A percentile compares a stretch with the other conserved stretches of the same genome.
Evolutionary conservation across 2,113 vertebrate genomes (phyloP).

Genomic region (Triplophysa rosa): DNA sequence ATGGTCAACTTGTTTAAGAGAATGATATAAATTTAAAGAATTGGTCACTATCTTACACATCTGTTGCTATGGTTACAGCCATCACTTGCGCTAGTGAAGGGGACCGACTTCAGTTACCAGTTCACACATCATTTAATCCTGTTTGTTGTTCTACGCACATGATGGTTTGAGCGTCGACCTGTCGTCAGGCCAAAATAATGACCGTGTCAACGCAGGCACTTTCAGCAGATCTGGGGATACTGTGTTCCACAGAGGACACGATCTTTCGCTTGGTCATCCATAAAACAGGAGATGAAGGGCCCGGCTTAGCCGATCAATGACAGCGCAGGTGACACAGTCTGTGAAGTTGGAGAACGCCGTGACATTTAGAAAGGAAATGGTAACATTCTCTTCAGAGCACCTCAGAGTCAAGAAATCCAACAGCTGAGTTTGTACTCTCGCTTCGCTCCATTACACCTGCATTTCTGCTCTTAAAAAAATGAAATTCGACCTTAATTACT

Average conservation of each 20-base stretch:
- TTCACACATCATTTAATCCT: too few species aligned
- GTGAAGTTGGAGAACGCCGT: slow-evolving; percentile 46
- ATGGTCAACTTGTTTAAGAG: too few species aligned
- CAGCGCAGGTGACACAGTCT: slow-evolving; percentile 50
- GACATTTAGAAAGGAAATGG: slow-evolving; percentile 52
- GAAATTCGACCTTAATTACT: not conserved
- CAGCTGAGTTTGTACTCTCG: slow-evolving; percentile 15
- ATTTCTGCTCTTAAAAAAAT: slow-evolving; percentile 6
- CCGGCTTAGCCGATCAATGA: slow-evolving; percentile 45
- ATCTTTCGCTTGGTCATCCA: slow-evolving; percentile 53
- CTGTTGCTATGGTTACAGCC: too few species aligned
- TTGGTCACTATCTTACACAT: too few species aligned
- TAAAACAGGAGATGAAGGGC: slow-evolving; percentile 50
- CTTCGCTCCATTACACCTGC: not conserved
- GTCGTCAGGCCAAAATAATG: not conserved
- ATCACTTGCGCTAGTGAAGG: too few species aligned
- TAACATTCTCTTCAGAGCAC: slow-evolving; percentile 34
- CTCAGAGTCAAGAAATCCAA: slow-evolving; percentile 26
- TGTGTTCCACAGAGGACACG: slow-evolving; percentile 32
- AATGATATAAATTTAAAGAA: too few species aligned
- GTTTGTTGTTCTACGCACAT: not conserved
- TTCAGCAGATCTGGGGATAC: slow-evolving; percentile 21
- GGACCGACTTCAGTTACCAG: too few species aligned
- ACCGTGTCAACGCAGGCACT: not conserved
- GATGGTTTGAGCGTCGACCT: not conserved